phyloP scores from a whole-genome alignment of 2,888 invertebrate genomes.

The Dusona sp. region DNA sequence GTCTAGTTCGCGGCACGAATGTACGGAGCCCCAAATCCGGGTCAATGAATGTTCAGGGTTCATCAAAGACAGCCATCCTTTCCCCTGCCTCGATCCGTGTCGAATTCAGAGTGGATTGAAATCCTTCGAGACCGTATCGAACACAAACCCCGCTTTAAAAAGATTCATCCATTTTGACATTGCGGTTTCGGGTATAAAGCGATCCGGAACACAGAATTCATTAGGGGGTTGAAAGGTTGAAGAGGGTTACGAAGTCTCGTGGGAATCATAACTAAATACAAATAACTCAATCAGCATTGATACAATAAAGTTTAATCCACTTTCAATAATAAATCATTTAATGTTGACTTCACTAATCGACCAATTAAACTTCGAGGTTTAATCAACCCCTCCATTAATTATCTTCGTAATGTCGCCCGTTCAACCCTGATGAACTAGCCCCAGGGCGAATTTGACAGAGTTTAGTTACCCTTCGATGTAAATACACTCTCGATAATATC shows the following conservation, averaged over 20 bases:
- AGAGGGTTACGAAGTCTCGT: too few species aligned
- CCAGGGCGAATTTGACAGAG: constrained; percentile 28
- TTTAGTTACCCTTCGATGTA: constrained; percentile 10
- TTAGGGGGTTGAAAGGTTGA: too few species aligned
- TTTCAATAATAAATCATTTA: constrained; percentile 13
- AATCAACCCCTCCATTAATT: constrained; percentile 59
- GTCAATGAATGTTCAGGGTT: constrained; percentile 9
- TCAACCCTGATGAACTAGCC: constrained; percentile 57
- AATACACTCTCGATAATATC: constrained; percentile 23
- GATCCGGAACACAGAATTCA: not conserved
- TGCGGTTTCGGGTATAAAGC: not conserved
- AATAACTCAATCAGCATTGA: constrained; percentile 1
- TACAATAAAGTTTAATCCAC: not conserved
- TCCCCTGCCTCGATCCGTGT: not conserved
- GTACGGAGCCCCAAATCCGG: not conserved
- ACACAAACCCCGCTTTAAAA: not conserved
- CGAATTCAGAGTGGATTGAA: not conserved
- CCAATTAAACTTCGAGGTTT: constrained; percentile 35
- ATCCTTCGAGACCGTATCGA: not conserved
- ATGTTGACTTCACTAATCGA: not conserved
- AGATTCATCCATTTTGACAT: not conserved
- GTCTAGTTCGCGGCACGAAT: not conserved
- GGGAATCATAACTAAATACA: not conserved
- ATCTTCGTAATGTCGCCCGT: constrained; percentile 35
- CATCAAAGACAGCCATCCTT: not conserved